These are phyloP conservation scores for Lepidonotus clava DNA, from an alignment of 2,888 invertebrate genomes.

Conservation along the genomic window DNA sequence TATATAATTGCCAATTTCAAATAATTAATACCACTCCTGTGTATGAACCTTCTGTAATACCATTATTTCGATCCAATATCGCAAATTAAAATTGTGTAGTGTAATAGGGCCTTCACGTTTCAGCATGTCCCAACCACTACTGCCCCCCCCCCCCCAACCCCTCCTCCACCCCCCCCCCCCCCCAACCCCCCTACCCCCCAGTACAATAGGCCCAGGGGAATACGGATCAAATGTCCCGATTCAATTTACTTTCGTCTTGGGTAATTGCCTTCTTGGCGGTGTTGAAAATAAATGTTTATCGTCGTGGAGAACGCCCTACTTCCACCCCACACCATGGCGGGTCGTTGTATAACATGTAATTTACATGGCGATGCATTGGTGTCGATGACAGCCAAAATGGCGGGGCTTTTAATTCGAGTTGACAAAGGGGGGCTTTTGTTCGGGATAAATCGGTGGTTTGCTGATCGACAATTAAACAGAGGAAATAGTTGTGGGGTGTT, in stretches of 20 bases:
- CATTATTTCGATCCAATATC: too few relatives aligned
- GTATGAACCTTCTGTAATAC: too few relatives aligned
- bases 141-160: background rate
- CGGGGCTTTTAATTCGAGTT: background rate
- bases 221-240: conserved; percentile 30
- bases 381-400: background rate
- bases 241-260: conserved; percentile 37
- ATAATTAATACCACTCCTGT: too few relatives aligned
- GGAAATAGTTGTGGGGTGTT: background rate
- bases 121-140: too few relatives aligned
- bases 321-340: background rate
- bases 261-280: conserved; percentile 27
- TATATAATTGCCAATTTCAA: too few relatives aligned
- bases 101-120: too few relatives aligned
- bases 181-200: background rate
- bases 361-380: background rate
- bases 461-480: conserved; percentile 17
- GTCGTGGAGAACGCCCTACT: background rate
- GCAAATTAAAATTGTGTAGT: too few relatives aligned
- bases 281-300: conserved; percentile 22
- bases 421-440: background rate
- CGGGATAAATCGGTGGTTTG: background rate
- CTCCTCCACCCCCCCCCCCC: background rate
- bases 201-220: background rate
- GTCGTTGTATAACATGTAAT: conserved; percentile 22